Base-by-base conservation (phyloP, 2,797 vertebrate genomes). In the Xiphophorus birchmanni region DNA sequence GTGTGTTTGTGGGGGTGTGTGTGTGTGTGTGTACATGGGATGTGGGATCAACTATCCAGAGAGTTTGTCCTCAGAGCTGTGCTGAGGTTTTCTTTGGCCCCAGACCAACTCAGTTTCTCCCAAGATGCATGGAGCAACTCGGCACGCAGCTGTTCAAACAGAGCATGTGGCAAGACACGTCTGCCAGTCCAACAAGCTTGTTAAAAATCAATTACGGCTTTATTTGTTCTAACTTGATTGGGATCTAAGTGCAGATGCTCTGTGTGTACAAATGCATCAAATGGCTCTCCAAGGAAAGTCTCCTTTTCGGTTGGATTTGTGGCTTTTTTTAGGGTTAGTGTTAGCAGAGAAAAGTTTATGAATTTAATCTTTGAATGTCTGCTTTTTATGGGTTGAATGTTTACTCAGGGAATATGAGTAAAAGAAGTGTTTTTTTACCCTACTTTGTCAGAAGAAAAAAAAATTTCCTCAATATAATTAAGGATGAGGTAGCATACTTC, bases 151-250 rank as follows among this genome's bases (percentile, higher is more conserved):
- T 96, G 95, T 94, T 92, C 93, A 96, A 95, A 96, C 95, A 96
- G 90, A 94, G 91, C 89, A 91, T 89, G 92, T 88, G 85, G 92
- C 92, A 89, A 87, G 76, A 84, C 84, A 87, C 78, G 82, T 79
- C 92, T 90, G 91, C 91, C 91, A 91, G 91, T 92, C 94, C 94
- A 94, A 94, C 92, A 82, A 91, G 91, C 92, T 94, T 91, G 94
- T 96, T 96, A 95, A 95, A 96, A 95, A 95, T 93, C 93, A 95
- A 96, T 96, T 95, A 96, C 81, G 75, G 73, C 84, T 84, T 63
- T 95, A 94, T 95, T 96, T 95, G 94, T 94, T 93, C 92, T 86
- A 89, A 95, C 88, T 93, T 95, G 93, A 95, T 92, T 92, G 94
- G 91, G 94, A 95, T 94, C 94, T 93, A 89, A 94, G 93, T 92